Evolutionary conservation across 2,113 vertebrate species (phyloP).

Genomic region (Prolemur simus): DNA sequence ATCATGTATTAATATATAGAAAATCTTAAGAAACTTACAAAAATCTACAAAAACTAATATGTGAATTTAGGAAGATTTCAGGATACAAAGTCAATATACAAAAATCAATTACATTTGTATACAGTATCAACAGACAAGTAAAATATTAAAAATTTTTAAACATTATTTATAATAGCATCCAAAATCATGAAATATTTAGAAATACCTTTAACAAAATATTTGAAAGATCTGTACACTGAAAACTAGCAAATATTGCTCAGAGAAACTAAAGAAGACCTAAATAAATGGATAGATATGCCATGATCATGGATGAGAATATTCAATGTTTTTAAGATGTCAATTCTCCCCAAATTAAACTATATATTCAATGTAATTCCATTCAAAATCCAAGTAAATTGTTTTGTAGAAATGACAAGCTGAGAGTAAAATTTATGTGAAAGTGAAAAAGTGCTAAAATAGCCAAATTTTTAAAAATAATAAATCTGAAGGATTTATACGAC

Average conservation of each 20-base stretch:
- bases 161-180: neutral
- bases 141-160: neutral
- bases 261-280: constrained; percentile 27
- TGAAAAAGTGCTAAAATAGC: neutral
- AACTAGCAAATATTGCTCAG: neutral
- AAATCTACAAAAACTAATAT: neutral
- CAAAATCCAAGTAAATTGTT: constrained; percentile 5
- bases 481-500: neutral
- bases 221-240: neutral
- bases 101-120: neutral
- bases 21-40: constrained; percentile 10
- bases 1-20: neutral
- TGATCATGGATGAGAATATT: neutral
- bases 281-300: neutral
- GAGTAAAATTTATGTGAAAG: neutral
- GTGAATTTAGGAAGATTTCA: neutral
- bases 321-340: neutral
- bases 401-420: neutral
- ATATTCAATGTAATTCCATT: neutral
- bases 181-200: neutral
- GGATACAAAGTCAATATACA: neutral
- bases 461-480: neutral
- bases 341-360: neutral
- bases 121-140: neutral
- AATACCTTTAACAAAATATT: constrained; percentile 31